Evolutionary conservation across 2,113 vertebrate genomes (phyloP), one percentile per base, ranked within the genome.

Genomic region (Cynocephalus volans): DNA sequence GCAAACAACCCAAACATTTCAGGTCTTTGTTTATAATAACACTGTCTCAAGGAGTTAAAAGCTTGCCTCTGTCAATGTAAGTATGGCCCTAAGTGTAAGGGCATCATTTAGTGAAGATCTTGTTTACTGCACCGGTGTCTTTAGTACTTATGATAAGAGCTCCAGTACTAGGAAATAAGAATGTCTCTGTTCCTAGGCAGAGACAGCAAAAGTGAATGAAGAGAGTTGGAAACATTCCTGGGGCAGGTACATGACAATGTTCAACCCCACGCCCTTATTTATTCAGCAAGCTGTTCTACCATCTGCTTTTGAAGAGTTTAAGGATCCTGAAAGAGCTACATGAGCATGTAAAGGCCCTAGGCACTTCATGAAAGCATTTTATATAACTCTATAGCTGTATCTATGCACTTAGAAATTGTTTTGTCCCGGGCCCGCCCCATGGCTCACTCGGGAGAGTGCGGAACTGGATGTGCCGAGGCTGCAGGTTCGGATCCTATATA

Each of bases 291-390:
- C 41, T 95, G 56, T 79, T 92, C 64, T n/a, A 79, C 54, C 45
- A 89, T 33, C 69, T 95, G 77, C 48, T 97, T 94, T 95, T 64
- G 36, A 90, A 67, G 80, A 70, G 48, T 95, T 84, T 90, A 92
- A 76, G 88, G 64, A 87, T 48, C 60, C 62, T 92, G 56, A 95
- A 77, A 94, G 70, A 81, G 67, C 4, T 52, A 54, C 6, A 82
- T 33, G 84, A 84, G 81, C 84, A 84, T 54, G 75, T 88, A 86
- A 91, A 79, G 9, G 23, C 17, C 19, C 19, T 41, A 79, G 45
- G 41, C 6, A 36, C 4, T 83, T 8, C 33, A 75, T 70, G 48
- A 80, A 93, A 84, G 45, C 75, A 83, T 48, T 87, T 90, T 72
- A 82, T 64, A 80, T 90, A 36, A 67, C 54, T 92, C 52, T 54